Conservation (phyloP, 2,113 vertebrate genomes). For the Tupaia tana region DNA sequence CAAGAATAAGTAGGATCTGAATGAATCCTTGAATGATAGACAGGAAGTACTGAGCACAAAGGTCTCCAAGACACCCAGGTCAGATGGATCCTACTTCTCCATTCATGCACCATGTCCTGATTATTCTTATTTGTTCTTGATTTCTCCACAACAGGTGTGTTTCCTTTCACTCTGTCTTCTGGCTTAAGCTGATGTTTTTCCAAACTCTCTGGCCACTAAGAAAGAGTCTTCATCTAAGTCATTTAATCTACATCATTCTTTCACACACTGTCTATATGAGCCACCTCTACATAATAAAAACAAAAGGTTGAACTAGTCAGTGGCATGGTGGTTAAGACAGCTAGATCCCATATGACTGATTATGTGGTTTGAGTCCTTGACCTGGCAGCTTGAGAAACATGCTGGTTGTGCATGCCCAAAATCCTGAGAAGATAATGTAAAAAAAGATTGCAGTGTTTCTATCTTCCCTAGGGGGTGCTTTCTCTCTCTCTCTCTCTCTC, state of each 20-base stretch:
- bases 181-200: not conserved
- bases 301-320: not conserved
- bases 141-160: no score
- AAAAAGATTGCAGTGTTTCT: no score
- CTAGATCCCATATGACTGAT: no score
- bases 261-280: not conserved
- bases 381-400: no score
- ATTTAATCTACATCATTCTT: not conserved
- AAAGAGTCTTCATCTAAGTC: not conserved
- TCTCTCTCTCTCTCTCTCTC: no score
- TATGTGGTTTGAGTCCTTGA: no score
- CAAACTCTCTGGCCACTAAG: not conserved
- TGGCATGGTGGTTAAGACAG: no score
- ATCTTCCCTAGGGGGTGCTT: no score
- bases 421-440: no score
- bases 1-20: not conserved
- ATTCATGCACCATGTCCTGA: not conserved
- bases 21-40: not conserved
- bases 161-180: not conserved
- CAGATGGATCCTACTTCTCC: not conserved
- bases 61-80: not conserved
- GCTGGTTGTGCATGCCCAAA: no score
- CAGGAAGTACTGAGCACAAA: not conserved
- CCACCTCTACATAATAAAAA: not conserved
- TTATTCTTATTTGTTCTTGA: not conserved